Evolutionary conservation across 2,888 invertebrate species (phyloP).

Genomic region (Anthophora plumipes): DNA sequence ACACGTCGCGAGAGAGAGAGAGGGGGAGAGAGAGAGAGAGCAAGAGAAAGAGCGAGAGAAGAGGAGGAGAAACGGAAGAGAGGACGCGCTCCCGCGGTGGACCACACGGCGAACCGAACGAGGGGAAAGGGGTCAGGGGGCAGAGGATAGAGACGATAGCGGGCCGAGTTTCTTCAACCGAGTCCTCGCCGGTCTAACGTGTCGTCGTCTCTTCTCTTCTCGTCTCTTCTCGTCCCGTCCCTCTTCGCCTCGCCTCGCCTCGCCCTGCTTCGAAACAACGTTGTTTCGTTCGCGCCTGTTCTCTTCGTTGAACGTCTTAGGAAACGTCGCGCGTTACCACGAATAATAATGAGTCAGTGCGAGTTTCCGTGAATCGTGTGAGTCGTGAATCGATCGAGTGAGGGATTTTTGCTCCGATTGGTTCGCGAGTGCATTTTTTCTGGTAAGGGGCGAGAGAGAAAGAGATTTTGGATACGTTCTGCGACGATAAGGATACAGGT

Average conservation of each 20-base stretch:
- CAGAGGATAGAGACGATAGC: slow-evolving; percentile 41
- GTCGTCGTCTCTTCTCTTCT: slow-evolving; percentile 20
- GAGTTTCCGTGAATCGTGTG: neutral
- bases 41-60: too few relatives aligned
- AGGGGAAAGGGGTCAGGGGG: slow-evolving; percentile 16
- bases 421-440: too few relatives aligned
- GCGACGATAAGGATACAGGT: too few relatives aligned
- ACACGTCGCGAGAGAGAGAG: too few relatives aligned
- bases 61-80: slow-evolving; percentile 32
- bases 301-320: neutral
- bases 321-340: neutral
- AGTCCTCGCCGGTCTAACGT: slow-evolving; percentile 49
- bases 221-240: neutral
- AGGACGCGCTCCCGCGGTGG: slow-evolving; percentile 19
- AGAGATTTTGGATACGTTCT: too few relatives aligned
- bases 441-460: too few relatives aligned
- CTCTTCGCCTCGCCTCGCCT: neutral
- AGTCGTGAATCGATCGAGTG: too few relatives aligned
- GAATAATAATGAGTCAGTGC: neutral
- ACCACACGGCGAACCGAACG: slow-evolving; percentile 20
- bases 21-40: too few relatives aligned
- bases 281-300: slow-evolving; percentile 5
- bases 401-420: too few relatives aligned
- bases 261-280: neutral
- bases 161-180: slow-evolving; percentile 48